A percentile compares a stretch with the other conserved stretches of the same genome.
Evolutionary conservation across 2,888 invertebrate species (phyloP).

Genomic region (Lepidocyrtoides sp.): DNA sequence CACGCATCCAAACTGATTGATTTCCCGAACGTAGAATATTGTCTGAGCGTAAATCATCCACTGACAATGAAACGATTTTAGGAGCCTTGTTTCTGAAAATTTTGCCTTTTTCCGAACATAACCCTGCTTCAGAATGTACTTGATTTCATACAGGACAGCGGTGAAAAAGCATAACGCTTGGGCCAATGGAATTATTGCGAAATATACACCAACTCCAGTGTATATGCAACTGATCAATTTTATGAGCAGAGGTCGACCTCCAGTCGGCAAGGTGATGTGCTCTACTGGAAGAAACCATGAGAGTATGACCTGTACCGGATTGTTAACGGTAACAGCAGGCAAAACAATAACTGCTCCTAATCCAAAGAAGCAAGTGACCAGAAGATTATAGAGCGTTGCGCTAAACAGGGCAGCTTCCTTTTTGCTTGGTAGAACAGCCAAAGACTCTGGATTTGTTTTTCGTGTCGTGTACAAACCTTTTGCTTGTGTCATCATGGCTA

Average conservation of each 20-base stretch:
- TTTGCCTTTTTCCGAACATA: background rate
- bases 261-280: too few relatives aligned
- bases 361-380: constrained; percentile 16
- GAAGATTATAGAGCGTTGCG: background rate
- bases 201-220: background rate
- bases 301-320: background rate
- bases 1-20: background rate
- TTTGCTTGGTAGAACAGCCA: background rate
- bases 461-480: background rate
- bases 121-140: background rate
- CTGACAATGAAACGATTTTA: background rate
- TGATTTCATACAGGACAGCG: background rate
- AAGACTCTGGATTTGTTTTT: background rate
- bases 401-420: constrained; percentile 27
- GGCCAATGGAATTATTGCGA: background rate
- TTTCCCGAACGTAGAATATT: background rate
- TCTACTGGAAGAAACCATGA: background rate
- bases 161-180: background rate
- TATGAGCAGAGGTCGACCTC: background rate
- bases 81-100: background rate
- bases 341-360: background rate
- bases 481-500: constrained; percentile 25
- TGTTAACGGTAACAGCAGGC: background rate
- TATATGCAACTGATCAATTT: background rate
- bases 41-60: background rate